A percentile compares a stretch with the other conserved stretches of the same genome.
Conservation (phyloP, 1,140 invertebrate species). For the Eupristina koningsbergeri region DNA sequence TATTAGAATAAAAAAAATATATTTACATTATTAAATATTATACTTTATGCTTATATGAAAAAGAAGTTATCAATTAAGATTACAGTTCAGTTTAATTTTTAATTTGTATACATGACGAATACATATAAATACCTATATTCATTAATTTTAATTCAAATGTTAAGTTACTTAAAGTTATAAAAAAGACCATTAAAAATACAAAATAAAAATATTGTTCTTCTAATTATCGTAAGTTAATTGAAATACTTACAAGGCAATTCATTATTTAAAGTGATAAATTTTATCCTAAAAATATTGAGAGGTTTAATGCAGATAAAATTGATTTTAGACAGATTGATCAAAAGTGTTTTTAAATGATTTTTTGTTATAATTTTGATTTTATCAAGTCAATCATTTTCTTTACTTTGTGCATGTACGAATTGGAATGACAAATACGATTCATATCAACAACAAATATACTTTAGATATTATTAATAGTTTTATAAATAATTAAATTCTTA, state of each 20-base stretch:
- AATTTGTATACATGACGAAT: background rate
- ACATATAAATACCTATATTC: background rate
- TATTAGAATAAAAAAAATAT: background rate
- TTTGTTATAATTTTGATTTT: background rate
- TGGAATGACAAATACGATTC: too few relatives aligned
- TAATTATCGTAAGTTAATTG: background rate
- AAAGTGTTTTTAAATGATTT: conserved; percentile 2
- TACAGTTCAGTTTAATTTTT: background rate
- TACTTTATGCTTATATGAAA: background rate
- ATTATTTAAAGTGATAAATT: background rate
- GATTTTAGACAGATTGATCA: background rate
- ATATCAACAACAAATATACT: background rate
- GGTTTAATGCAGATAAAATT: background rate
- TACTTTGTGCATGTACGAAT: too few relatives aligned
- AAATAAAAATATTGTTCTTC: background rate
- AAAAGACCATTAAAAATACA: background rate
- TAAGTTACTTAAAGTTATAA: background rate
- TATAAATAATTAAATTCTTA: background rate
- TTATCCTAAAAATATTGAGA: background rate
- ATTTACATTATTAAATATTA: background rate
- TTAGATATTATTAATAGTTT: conserved; percentile 6
- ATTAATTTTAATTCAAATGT: background rate
- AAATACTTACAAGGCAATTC: background rate
- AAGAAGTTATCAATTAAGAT: background rate
- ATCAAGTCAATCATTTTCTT: background rate